Conservation (phyloP, 2,888 invertebrate species). For the Himalopsyche japonica region DNA sequence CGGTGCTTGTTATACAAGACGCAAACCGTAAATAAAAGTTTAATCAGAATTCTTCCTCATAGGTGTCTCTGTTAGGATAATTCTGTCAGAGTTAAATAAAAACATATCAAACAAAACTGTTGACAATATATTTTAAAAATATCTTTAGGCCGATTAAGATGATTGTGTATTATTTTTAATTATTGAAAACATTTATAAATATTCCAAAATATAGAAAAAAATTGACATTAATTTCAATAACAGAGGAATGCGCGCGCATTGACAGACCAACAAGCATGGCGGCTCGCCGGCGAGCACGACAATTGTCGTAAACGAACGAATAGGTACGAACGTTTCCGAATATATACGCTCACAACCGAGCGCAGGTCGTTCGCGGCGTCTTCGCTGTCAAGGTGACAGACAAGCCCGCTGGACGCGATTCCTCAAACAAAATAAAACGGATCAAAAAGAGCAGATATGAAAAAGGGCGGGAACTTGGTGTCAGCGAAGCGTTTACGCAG, state of each 20-base stretch:
- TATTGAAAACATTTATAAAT: neutral
- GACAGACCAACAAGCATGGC: slow-evolving; percentile 18
- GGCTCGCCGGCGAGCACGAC: slow-evolving; percentile 2
- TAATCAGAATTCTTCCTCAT: neutral
- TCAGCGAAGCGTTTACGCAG: no score
- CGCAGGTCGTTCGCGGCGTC: slow-evolving; percentile 42
- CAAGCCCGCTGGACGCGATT: slow-evolving; percentile 39
- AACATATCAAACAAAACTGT: no score
- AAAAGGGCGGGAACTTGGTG: neutral
- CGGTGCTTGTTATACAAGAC: neutral
- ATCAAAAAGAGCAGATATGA: slow-evolving; percentile 16
- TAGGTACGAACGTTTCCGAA: neutral
- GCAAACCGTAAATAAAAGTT: neutral
- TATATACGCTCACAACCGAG: slow-evolving; percentile 35
- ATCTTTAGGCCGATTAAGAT: neutral
- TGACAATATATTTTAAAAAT: no score
- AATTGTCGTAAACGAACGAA: neutral
- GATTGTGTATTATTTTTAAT: neutral
- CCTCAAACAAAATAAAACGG: neutral
- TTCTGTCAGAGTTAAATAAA: no score
- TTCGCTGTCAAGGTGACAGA: slow-evolving; percentile 40
- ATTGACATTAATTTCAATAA: slow-evolving; percentile 24
- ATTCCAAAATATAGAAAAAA: neutral
- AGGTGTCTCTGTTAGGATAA: neutral
- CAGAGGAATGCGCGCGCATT: slow-evolving; percentile 37